These are phyloP conservation scores for Platalea minor DNA, from an alignment of 2,797 vertebrate genomes.

Conservation along the genomic window DNA sequence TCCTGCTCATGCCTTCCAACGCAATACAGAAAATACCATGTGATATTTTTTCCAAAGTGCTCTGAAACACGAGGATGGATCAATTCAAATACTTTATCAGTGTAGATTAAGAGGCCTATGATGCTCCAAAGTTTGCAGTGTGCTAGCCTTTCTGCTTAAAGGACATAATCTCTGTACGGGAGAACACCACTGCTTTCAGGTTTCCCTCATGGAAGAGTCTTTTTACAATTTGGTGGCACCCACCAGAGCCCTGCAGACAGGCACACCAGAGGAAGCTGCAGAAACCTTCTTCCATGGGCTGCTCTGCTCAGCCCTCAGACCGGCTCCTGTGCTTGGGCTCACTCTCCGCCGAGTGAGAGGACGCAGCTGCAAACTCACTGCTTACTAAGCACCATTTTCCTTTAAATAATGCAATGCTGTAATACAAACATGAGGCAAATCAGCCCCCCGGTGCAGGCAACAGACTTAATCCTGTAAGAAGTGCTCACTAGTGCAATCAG, in stretches of 20 bases:
- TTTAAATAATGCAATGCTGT: background rate
- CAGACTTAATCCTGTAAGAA: background rate
- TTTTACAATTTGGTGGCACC: background rate
- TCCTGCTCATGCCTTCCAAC: background rate
- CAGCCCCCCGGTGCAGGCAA: background rate
- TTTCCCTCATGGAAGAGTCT: background rate
- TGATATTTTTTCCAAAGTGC: background rate
- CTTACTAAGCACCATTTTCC: background rate
- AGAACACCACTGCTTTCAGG: background rate
- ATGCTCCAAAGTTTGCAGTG: background rate
- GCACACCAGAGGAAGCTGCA: background rate
- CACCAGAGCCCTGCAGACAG: background rate
- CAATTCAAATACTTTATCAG: rapidly evolving
- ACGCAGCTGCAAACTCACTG: background rate
- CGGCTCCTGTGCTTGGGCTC: background rate
- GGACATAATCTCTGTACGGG: background rate
- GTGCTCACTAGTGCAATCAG: background rate
- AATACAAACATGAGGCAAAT: background rate
- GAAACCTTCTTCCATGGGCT: background rate
- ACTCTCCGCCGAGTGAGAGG: background rate
- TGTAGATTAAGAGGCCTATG: background rate
- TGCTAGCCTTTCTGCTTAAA: background rate
- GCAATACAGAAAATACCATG: background rate
- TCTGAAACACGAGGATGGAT: background rate
- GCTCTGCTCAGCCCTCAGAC: background rate